Conservation (phyloP, 1,140 invertebrate genomes). For the Caenorhabditis brenneri region DNA sequence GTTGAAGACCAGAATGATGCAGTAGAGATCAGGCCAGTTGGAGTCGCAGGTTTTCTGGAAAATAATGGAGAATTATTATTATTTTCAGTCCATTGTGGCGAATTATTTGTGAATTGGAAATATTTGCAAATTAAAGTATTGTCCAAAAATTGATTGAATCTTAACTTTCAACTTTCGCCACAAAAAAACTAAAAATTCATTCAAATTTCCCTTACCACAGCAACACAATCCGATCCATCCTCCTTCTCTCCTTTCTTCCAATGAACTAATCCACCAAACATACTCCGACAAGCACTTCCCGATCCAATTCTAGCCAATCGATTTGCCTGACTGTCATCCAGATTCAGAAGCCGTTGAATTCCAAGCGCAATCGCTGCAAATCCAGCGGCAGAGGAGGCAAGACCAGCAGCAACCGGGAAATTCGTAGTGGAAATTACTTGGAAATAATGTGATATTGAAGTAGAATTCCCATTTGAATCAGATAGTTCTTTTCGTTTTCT, state of each 20-base stretch:
- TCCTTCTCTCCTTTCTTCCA: constrained; percentile 81
- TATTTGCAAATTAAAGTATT: too few relatives aligned
- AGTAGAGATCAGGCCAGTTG: constrained; percentile 89
- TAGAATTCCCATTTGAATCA: background rate
- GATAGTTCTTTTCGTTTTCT: background rate
- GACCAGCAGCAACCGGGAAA: constrained; percentile 95
- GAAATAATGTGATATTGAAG: constrained; percentile 26
- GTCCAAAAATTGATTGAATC: too few relatives aligned
- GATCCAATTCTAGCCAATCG: constrained; percentile 79
- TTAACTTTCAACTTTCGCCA: too few relatives aligned
- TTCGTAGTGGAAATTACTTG: constrained; percentile 84
- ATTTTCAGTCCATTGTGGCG: too few relatives aligned
- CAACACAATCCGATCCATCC: constrained; percentile 80
- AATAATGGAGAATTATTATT: too few relatives aligned
- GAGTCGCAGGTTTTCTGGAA: constrained; percentile 65
- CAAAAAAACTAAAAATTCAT: too few relatives aligned
- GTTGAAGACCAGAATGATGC: constrained; percentile 87
- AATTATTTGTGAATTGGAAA: too few relatives aligned
- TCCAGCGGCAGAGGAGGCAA: constrained; percentile 96
- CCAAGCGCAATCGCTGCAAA: constrained; percentile 78
- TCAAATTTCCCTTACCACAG: constrained; percentile 47
- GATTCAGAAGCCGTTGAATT: constrained; percentile 59
- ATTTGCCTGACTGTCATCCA: constrained; percentile 57
- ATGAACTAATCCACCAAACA: constrained; percentile 88
- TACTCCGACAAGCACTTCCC: constrained; percentile 93